Percentiles rank a stretch among this genome's conserved stretches.
Evolutionary conservation across 2,797 vertebrate genomes (phyloP).

Genomic region (Anomalospiza imberbis): DNA sequence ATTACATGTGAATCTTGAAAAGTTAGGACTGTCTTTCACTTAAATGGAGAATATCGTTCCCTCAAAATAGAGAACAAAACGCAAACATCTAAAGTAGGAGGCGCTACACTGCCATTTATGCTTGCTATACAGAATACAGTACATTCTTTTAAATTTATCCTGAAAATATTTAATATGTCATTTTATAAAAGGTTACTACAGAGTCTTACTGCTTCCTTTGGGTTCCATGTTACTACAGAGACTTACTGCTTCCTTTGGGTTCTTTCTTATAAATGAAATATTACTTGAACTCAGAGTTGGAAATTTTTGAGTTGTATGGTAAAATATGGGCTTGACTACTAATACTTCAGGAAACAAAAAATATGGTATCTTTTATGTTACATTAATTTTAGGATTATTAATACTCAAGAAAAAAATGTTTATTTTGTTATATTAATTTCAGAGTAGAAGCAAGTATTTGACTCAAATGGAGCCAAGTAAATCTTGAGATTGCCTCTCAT

Average conservation of each 20-base stretch:
- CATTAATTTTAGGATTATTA: background rate
- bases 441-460: background rate
- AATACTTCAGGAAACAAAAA: background rate
- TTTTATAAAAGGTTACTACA: background rate
- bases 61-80: background rate
- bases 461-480: background rate
- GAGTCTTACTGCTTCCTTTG: no score
- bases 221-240: background rate
- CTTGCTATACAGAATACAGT: background rate
- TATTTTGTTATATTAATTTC: background rate
- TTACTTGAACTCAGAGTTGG: background rate
- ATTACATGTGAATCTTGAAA: background rate
- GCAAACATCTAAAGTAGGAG: background rate
- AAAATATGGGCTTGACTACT: background rate
- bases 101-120: background rate
- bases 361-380: background rate
- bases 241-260: background rate
- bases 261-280: background rate
- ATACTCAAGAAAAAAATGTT: background rate
- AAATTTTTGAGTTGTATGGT: background rate
- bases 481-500: background rate
- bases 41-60: background rate
- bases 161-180: background rate
- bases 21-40: background rate
- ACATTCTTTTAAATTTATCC: background rate